A percentile compares a stretch with the other conserved stretches of the same genome.
Conservation (phyloP, 2,888 invertebrate species). For the Tetramorium bicarinatum region DNA sequence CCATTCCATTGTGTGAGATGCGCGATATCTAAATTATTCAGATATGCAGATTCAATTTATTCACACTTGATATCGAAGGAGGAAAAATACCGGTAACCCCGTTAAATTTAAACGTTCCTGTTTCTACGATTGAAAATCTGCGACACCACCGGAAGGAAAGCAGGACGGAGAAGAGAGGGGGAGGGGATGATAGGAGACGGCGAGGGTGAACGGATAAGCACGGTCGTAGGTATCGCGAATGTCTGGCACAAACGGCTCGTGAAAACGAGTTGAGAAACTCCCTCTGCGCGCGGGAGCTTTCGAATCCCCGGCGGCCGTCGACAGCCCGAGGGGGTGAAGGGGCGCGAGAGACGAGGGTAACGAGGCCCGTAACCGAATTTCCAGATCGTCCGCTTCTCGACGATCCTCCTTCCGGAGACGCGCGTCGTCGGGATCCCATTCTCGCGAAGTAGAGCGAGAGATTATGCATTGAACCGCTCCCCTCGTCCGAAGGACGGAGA, state of each 20-base stretch:
- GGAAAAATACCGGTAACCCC: slow-evolving; percentile 1
- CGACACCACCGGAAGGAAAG: slow-evolving; percentile 11
- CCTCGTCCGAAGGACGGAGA: slow-evolving; percentile 42
- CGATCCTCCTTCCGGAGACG: slow-evolving; percentile 66
- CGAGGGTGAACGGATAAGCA: slow-evolving; percentile 23
- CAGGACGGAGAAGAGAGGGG: neutral
- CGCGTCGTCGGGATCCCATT: slow-evolving; percentile 62
- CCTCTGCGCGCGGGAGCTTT: slow-evolving; percentile 45
- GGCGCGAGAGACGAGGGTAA: slow-evolving; percentile 76
- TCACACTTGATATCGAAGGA: slow-evolving; percentile 15
- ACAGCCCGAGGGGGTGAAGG: slow-evolving; percentile 65
- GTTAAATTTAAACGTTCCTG: slow-evolving; percentile 19
- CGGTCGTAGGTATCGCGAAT: slow-evolving; percentile 54
- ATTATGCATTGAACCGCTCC: slow-evolving; percentile 66
- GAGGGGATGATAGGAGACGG: slow-evolving; percentile 15
- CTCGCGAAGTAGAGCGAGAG: slow-evolving; percentile 59
- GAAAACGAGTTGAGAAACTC: slow-evolving; percentile 74
- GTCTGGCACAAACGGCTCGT: slow-evolving; percentile 70
- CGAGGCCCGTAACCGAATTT: slow-evolving; percentile 79
- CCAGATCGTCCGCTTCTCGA: slow-evolving; percentile 69
- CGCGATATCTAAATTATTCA: slow-evolving; percentile 27
- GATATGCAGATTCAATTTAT: slow-evolving; percentile 21
- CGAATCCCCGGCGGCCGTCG: slow-evolving; percentile 54
- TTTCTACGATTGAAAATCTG: slow-evolving; percentile 49
- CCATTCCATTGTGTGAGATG: neutral